These are phyloP conservation scores for Enteromius paludinosus DNA, from an alignment of 2,797 vertebrate species.

Conservation along the genomic window DNA sequence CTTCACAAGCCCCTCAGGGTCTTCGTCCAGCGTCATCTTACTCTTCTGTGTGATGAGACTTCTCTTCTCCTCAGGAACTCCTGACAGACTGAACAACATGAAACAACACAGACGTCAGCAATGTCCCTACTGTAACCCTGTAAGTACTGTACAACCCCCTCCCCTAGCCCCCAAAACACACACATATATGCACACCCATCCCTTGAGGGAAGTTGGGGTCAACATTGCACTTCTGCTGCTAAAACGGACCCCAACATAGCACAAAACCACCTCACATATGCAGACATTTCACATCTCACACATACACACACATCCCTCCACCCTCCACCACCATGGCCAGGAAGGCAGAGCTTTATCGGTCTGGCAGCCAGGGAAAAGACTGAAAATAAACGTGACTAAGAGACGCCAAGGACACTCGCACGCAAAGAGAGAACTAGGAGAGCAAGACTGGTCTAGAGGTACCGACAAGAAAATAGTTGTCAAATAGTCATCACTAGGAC, in stretches of 20 bases:
- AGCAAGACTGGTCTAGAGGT: constrained; percentile 8
- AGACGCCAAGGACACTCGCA: constrained; percentile 74
- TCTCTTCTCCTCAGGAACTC: constrained; percentile 87
- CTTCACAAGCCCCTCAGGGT: constrained; percentile 87
- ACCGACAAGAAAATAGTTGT: background rate
- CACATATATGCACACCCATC: constrained; percentile 45
- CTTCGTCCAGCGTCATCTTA: constrained; percentile 82
- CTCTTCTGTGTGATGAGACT: constrained; percentile 89
- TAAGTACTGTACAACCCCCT: constrained; percentile 50
- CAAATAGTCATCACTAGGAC: background rate
- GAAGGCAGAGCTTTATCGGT: constrained; percentile 76
- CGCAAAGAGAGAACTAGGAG: constrained; percentile 26
- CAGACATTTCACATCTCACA: constrained; percentile 46
- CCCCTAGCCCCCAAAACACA: constrained; percentile 14
- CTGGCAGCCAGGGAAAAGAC: constrained; percentile 67
- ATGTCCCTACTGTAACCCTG: constrained; percentile 45
- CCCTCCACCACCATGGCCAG: constrained; percentile 70
- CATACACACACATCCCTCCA: constrained; percentile 63
- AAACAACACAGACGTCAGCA: constrained; percentile 50
- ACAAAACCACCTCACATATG: constrained; percentile 42
- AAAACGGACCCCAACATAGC: constrained; percentile 58
- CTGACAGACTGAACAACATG: constrained; percentile 75
- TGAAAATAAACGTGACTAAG: constrained; percentile 82
- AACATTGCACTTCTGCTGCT: constrained; percentile 41
- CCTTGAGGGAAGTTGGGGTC: constrained; percentile 21